Base-by-base conservation (phyloP, 2,797 vertebrate genomes). In the Falco naumanni region DNA sequence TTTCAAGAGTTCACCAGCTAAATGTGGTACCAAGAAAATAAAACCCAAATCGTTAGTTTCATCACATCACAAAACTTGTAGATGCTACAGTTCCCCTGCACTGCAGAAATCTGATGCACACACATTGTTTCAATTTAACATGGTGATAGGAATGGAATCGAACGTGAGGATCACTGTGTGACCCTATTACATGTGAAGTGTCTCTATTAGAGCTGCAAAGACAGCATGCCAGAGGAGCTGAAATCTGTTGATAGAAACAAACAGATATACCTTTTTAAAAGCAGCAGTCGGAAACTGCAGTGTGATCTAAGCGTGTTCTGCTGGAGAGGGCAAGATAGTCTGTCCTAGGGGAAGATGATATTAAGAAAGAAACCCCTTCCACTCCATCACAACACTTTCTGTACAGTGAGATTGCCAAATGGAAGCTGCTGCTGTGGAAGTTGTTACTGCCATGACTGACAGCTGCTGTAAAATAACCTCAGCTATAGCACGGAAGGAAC, bases 181-280 rank as follows among this genome's bases (percentile, higher is more conserved):
- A 97, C 96, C 96, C 96, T 95, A 96, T 96, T 96, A 97, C 95
- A 84, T 47, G 93, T 88, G 96, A 91, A 93, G 94, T 88, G 89
- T 96, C 94, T 96, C 95, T 96, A 95, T 97, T 95, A 96, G 92
- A 85, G 93, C 93, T 72, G 90, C 90, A 96, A 81, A 95, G 97
- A 93, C 95, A 96, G 94, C 94, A 95, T 95, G 94, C 93, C 95
- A 97, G 95, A 95, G 97, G 93, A 97, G 93, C 96, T 94, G 96
- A 95, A 96, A 93, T 47, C 87, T 91, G 95, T 92, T 91, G 95
- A 69, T 95, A 81, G 93, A 91, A 96, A 96, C 94, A 93, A 95
- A 95, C 95, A 96, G 89, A 82, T 63, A 95, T 28, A 88, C 91
- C 92, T 94, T 90, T 90, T 96, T 91, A 95, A 96, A 96, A 96